Evolutionary conservation across 1,140 invertebrate species (phyloP).

Genomic region (Platorchestia sp.): DNA sequence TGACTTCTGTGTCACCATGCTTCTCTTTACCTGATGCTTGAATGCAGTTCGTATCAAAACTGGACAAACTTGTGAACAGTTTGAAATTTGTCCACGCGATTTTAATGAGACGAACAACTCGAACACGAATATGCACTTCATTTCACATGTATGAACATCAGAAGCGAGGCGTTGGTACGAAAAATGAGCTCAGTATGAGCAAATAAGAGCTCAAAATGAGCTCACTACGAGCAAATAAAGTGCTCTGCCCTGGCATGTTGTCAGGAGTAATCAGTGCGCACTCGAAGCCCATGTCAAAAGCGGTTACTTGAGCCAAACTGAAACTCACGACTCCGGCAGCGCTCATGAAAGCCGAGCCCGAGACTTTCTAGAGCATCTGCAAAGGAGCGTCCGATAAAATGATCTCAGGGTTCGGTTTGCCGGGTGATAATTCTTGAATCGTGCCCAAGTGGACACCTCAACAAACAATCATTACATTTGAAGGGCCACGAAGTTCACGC

Average conservation of each 20-base stretch:
- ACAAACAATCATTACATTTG: slow-evolving; percentile 37
- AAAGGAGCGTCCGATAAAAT: neutral
- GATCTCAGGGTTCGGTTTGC: neutral
- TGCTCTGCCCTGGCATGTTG: neutral
- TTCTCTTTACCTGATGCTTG: too few species aligned
- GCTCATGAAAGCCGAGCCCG: neutral
- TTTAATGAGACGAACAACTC: neutral
- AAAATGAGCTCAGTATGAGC: neutral
- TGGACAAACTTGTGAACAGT: neutral
- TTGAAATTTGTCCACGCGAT: neutral
- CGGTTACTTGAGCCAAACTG: neutral
- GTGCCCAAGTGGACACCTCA: slow-evolving; percentile 44
- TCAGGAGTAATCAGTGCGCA: neutral
- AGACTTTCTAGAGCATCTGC: neutral
- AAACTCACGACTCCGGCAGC: neutral
- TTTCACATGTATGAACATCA: neutral
- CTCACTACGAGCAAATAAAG: neutral
- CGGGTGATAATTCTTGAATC: slow-evolving; percentile 26
- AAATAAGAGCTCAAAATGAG: neutral
- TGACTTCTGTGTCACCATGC: too few species aligned
- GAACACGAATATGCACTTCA: neutral
- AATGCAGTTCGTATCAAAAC: neutral
- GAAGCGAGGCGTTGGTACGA: neutral
- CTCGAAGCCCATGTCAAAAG: neutral
- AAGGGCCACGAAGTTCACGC: neutral